Evolutionary conservation across 2,797 vertebrate genomes (phyloP).

Genomic region (Furcifer pardalis): DNA sequence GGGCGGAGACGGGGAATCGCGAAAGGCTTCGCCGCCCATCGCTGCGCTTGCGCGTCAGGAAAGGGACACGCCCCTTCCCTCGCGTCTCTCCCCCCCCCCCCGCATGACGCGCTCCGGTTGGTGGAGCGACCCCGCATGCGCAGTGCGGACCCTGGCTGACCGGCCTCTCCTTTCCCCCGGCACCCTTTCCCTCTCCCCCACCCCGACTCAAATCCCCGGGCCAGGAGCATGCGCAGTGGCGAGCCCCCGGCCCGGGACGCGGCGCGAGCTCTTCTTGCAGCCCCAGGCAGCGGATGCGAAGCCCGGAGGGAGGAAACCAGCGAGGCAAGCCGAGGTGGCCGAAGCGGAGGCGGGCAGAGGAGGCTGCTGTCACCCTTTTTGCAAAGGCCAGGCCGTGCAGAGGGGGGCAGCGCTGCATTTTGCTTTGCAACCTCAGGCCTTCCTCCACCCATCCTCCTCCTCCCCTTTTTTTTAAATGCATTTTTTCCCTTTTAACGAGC

Average conservation of each 20-base stretch:
- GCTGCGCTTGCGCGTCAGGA: background rate
- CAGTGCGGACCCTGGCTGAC: background rate
- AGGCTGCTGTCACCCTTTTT: background rate
- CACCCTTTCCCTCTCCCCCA: too few relatives aligned
- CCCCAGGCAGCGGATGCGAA: background rate
- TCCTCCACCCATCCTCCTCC: background rate
- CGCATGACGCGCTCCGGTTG: background rate
- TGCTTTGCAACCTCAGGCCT: background rate
- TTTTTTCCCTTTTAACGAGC: background rate
- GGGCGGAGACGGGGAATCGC: too few relatives aligned
- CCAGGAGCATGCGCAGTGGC: background rate
- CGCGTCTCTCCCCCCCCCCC: too few relatives aligned
- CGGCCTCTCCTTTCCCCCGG: background rate
- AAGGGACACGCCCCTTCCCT: too few relatives aligned
- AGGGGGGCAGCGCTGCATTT: background rate
- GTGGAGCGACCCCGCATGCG: background rate
- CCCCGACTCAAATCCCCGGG: background rate
- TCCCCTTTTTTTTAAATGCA: accelerated
- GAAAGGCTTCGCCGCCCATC: accelerated
- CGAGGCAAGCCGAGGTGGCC: background rate
- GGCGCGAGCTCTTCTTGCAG: background rate
- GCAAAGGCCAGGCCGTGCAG: background rate
- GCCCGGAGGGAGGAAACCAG: background rate
- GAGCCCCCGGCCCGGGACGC: background rate
- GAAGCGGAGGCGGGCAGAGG: background rate